Conservation (phyloP, 2,797 vertebrate genomes). For the Paratrypauchen microcephalus region DNA sequence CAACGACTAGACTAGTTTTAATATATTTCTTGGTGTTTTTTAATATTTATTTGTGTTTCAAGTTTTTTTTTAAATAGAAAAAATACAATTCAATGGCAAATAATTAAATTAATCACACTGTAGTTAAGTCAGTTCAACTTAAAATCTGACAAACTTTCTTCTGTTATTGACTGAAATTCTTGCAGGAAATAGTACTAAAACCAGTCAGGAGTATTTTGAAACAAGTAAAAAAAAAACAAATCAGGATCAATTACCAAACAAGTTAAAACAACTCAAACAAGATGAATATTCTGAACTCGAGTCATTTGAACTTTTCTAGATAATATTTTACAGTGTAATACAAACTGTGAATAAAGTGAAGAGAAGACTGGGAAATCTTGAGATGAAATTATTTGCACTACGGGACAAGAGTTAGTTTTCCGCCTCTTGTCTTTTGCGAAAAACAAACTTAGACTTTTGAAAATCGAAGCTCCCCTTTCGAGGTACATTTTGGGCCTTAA, state of each 20-base stretch:
- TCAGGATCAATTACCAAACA: neutral
- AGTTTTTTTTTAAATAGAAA: no score
- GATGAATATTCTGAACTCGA: neutral
- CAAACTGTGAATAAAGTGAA: conserved; percentile 9
- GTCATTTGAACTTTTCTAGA: neutral
- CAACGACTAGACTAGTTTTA: no score
- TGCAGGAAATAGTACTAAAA: neutral
- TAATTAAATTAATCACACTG: no score
- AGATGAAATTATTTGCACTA: conserved; percentile 20
- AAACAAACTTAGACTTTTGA: conserved; percentile 6
- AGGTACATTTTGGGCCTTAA: conserved; percentile 10
- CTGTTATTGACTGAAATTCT: no score
- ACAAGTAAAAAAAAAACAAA: neutral
- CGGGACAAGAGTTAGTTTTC: conserved; percentile 7
- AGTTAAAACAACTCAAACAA: neutral
- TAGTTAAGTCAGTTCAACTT: no score
- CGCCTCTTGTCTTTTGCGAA: conserved; percentile 15
- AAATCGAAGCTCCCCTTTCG: conserved; percentile 8
- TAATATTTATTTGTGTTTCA: no score
- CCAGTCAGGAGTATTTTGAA: no score
- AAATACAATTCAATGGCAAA: no score
- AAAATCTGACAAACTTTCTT: no score
- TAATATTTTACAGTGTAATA: neutral
- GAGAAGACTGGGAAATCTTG: conserved; percentile 16
- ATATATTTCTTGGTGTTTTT: no score